Base-by-base conservation (phyloP, 1,140 invertebrate species). In the Drosophila sucinea region DNA sequence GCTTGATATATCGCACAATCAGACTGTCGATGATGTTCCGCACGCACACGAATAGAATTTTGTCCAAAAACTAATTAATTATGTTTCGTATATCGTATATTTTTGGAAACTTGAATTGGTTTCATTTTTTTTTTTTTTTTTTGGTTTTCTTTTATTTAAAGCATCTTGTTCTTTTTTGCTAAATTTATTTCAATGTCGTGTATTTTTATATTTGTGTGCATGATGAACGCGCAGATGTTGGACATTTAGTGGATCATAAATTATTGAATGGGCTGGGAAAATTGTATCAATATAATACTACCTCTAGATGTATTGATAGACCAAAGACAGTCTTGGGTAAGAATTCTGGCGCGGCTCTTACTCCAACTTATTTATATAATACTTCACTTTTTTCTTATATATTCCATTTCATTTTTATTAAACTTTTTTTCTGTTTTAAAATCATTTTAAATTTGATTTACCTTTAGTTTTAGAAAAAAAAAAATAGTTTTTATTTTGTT, bases 31-130 rank as follows among this genome's bases (percentile, higher is more conserved):
- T 64, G 47, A 57, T 51, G 54, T 65, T 60, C 30, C 55, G 65
- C 63, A 40, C 65, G 54, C 25, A 63, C 60, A 73, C 55, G 44
- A 73, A 64, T 30, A 54, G 68, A 71, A 10, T 58, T 66, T 77
- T 89, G 84, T 87, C 83, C 84, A 89, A 87, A 87, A 80, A 77
- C 60, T 68, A 89, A 87, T 87, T 83, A 87, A 89, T 87, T 77
- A 80, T 67, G 61, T 73, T 66, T 69, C 57, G 7, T 47, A 51
- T 57, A 82, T 79, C 23, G 41, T 51, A 25, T 86, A 82, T 83
- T 87, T 89, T 87, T 51, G 80, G 77, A 67, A 67, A 17, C 38
- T 51, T 67, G 41, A 11, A 54, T 23, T 58, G 27, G 47, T 60
- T 17, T 17, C 17, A 17, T 41, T 32, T 29, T 56, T 30, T 38